A percentile compares a stretch with the other conserved stretches of the same genome.
Conservation (phyloP, 2,113 vertebrate species). For the Poeciliopsis retropinna region DNA sequence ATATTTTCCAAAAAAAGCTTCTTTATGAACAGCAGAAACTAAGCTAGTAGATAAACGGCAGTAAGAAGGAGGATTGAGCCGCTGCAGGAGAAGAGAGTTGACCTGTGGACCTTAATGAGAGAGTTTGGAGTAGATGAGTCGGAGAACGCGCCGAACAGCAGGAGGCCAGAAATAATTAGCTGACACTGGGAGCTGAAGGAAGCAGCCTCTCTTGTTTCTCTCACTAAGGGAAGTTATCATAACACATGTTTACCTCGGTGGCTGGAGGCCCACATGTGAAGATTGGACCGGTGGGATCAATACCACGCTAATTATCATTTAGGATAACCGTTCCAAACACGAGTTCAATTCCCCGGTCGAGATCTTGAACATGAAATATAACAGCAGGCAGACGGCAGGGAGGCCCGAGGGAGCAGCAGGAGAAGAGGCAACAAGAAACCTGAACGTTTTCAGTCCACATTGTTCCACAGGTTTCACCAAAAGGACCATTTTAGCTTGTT, state of each 20-base stretch:
- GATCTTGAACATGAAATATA: slow-evolving; percentile 5
- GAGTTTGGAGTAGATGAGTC: slow-evolving; percentile 37
- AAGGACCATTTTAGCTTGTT: too few relatives aligned
- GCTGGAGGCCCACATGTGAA: slow-evolving; percentile 26
- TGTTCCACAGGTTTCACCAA: too few relatives aligned
- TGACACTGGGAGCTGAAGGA: slow-evolving; percentile 60
- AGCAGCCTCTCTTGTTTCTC: slow-evolving; percentile 22
- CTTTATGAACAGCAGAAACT: slow-evolving; percentile 39
- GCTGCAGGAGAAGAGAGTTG: slow-evolving; percentile 10
- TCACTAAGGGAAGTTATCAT: slow-evolving; percentile 53
- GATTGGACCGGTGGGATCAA: slow-evolving; percentile 26
- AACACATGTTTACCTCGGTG: slow-evolving; percentile 63
- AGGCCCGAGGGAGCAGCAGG: slow-evolving; percentile 4
- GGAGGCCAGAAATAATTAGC: slow-evolving; percentile 73
- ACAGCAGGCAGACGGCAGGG: background rate
- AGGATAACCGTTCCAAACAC: slow-evolving; percentile 46
- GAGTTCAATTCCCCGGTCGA: slow-evolving; percentile 29
- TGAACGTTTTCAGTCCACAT: background rate
- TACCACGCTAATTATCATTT: slow-evolving; percentile 56
- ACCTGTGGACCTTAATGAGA: slow-evolving; percentile 59
- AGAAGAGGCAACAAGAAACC: background rate
- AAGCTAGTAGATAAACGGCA: slow-evolving; percentile 4
- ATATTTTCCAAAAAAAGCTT: slow-evolving; percentile 10
- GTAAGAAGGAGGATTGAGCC: slow-evolving; percentile 23
- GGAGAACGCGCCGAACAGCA: slow-evolving; percentile 50